Evolutionary conservation across 1,140 invertebrate genomes (phyloP).

Genomic region (Hyposmocoma kahamanoa): DNA sequence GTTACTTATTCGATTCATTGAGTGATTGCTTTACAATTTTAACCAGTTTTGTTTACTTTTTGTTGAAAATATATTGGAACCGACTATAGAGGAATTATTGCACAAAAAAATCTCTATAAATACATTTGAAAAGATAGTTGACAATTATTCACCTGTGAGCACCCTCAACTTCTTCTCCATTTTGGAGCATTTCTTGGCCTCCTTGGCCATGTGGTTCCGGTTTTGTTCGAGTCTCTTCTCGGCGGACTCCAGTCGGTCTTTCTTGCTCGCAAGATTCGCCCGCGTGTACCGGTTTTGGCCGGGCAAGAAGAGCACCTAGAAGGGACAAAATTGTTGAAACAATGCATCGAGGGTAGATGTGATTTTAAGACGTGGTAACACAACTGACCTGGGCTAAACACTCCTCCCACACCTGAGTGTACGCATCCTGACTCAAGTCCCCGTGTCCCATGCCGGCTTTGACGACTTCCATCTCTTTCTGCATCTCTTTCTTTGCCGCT

Average conservation of each 20-base stretch:
- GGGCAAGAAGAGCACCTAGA: slow-evolving; percentile 89
- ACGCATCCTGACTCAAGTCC: slow-evolving; percentile 92
- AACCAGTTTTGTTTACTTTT: too few relatives aligned
- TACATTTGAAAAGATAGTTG: too few relatives aligned
- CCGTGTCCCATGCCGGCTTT: slow-evolving; percentile 96
- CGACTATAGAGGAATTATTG: too few relatives aligned
- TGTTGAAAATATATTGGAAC: too few relatives aligned
- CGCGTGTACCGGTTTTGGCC: slow-evolving; percentile 93
- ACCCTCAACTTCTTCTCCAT: slow-evolving; percentile 98
- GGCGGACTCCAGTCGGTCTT: slow-evolving; percentile 94
- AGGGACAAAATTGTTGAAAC: background rate
- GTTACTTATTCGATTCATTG: too few relatives aligned
- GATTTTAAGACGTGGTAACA: background rate
- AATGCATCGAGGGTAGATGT: background rate
- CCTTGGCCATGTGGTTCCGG: slow-evolving; percentile 93
- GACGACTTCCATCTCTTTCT: slow-evolving; percentile 91
- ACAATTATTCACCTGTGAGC: slow-evolving; percentile 87
- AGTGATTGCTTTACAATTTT: too few relatives aligned
- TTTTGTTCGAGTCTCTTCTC: slow-evolving; percentile 96
- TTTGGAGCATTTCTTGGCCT: slow-evolving; percentile 97
- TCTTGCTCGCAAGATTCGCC: slow-evolving; percentile 95
- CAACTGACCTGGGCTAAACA: slow-evolving; percentile 83
- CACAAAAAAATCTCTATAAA: too few relatives aligned
- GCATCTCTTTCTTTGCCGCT: slow-evolving; percentile 79
- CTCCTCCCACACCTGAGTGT: slow-evolving; percentile 98